Conservation (phyloP, 2,888 invertebrate genomes). For the Dolichomitus sp. region DNA sequence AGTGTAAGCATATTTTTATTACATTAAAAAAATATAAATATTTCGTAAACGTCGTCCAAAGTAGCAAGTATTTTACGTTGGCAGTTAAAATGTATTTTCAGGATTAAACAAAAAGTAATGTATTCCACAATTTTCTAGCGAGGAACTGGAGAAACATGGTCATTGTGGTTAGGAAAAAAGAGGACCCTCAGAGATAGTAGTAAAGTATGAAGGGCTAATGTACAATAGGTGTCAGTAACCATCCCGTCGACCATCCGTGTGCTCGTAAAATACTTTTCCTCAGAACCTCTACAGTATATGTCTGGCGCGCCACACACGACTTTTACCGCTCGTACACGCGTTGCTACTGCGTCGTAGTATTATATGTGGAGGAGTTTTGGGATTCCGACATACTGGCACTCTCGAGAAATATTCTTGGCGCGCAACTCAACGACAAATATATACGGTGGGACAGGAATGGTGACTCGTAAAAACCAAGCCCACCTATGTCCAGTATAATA, state of each 20-base stretch:
- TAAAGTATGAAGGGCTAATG: neutral
- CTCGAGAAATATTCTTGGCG: slow-evolving; percentile 51
- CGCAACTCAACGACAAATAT: slow-evolving; percentile 24
- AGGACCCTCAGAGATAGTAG: neutral
- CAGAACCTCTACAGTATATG: neutral
- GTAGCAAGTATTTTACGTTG: no score
- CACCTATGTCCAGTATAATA: slow-evolving; percentile 6
- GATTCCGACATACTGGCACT: slow-evolving; percentile 6
- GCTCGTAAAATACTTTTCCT: slow-evolving; percentile 8
- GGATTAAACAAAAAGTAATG: no score
- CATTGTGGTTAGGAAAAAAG: neutral
- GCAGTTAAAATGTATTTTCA: no score
- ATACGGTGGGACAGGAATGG: neutral
- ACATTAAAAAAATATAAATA: no score
- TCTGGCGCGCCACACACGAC: neutral
- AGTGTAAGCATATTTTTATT: no score
- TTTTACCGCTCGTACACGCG: slow-evolving; percentile 9
- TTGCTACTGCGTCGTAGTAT: neutral
- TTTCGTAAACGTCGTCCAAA: no score
- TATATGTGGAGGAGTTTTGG: neutral
- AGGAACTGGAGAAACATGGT: neutral
- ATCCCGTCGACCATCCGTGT: neutral
- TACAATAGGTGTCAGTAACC: neutral
- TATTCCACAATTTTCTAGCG: neutral
- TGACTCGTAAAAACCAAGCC: neutral